Percentiles rank a stretch among this genome's conserved stretches.
phyloP scores from a whole-genome alignment of 2,888 invertebrate genomes.

The Shargacucullia verbasci region DNA sequence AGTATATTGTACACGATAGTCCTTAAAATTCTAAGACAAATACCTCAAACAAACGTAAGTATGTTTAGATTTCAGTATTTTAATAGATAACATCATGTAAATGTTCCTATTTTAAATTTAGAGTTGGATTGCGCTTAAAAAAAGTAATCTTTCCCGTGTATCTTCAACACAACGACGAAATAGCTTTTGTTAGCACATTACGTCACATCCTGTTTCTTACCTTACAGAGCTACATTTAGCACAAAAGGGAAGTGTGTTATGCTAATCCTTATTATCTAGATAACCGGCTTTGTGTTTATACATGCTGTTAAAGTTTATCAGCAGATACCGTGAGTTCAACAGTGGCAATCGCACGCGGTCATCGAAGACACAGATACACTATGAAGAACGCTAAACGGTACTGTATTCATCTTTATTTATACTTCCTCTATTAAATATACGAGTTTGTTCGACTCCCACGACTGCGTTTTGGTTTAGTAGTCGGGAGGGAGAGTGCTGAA shows the following conservation, averaged over 20 bases:
- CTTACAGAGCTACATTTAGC: constrained; percentile 3
- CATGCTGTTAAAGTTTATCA: constrained; percentile 22
- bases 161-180: constrained; percentile 7
- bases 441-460: not conserved
- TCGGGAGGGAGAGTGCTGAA: too few species aligned
- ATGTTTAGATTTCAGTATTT: too few species aligned
- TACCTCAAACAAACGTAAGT: too few species aligned
- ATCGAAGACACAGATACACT: constrained; percentile 17
- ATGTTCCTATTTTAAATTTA: too few species aligned
- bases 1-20: too few species aligned
- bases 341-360: constrained; percentile 28
- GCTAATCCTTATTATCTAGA: constrained; percentile 28
- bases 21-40: too few species aligned
- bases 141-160: too few species aligned
- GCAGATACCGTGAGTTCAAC: constrained; percentile 13
- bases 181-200: constrained; percentile 4
- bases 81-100: too few species aligned
- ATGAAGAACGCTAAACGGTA: not conserved
- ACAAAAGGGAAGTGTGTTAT: constrained; percentile 30
- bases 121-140: too few species aligned
- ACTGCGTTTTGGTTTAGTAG: too few species aligned
- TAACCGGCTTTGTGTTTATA: constrained; percentile 25
- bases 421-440: constrained; percentile 12
- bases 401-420: constrained; percentile 9
- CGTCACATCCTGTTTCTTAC: constrained; percentile 39